Percentiles rank a stretch among this genome's conserved stretches.
Evolutionary conservation across 2,888 invertebrate genomes (phyloP).

Genomic region (Drosophila histrio): DNA sequence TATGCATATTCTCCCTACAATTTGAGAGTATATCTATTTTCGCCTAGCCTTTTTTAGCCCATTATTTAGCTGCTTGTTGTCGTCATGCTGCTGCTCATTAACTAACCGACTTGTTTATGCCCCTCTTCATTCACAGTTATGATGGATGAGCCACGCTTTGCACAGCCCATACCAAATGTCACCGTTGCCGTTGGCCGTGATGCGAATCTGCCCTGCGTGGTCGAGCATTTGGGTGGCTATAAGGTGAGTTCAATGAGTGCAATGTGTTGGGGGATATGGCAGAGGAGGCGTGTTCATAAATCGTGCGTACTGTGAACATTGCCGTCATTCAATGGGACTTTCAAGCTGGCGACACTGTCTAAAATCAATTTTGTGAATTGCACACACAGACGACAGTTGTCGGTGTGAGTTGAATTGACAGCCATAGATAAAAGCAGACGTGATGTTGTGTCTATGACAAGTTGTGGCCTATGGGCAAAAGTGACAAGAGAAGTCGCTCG

Average conservation of each 20-base stretch:
- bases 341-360: constrained; percentile 61
- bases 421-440: constrained; percentile 34
- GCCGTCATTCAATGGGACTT: constrained; percentile 40
- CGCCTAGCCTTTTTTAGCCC: not conserved
- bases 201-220: constrained; percentile 94
- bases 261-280: not conserved
- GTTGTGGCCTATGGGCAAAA: constrained; percentile 36
- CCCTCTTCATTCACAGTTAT: constrained; percentile 87
- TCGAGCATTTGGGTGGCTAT: constrained; percentile 94
- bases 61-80: constrained; percentile 7
- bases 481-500: not conserved
- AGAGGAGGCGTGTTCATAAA: constrained; percentile 49
- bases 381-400: constrained; percentile 11
- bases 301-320: constrained; percentile 50
- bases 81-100: constrained; percentile 48
- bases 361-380: constrained; percentile 74
- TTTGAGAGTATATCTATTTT: not conserved
- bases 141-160: constrained; percentile 93
- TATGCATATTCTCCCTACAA: too few relatives aligned
- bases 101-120: constrained; percentile 61
- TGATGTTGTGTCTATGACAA: constrained; percentile 38
- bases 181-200: constrained; percentile 95
- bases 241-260: constrained; percentile 87
- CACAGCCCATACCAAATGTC: constrained; percentile 96
- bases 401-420: constrained; percentile 37